Evolutionary conservation across 2,888 invertebrate species (phyloP), one percentile per base, ranked within the genome.

Genomic region (Drosophila emarginata): DNA sequence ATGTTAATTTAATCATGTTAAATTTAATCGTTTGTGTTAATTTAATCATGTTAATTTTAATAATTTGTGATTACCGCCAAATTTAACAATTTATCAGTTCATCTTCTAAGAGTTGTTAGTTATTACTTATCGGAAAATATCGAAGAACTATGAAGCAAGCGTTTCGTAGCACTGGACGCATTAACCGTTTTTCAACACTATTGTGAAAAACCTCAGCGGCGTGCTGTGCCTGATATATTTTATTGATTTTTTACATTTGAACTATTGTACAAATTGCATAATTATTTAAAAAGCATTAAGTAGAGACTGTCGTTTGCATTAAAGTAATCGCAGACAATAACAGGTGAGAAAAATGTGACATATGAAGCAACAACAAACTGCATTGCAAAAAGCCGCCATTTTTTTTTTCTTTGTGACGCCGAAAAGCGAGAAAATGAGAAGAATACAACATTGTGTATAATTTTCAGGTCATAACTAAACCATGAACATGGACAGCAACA

Each of bases 401-500:
- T 70, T 70, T 70, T 70, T 45, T 64, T 64, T 70, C 15, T 73
- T 70, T 39, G 54, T 54, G 68, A 68, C 61, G 67, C 67, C 70
- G 61, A 53, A 37, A 15, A 5, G 3, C 56, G 9, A 57, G 51
- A 18, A 52, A 28, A 36, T 39, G 23, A 59, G 7, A 57, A 39
- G 21, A 36, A 32, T n/a, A 9, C 15, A 37, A 45, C 36, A 14
- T 36, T 62, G 40, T 52, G 36, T 61, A 18, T 7, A n/a, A 51
- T n/a, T 58, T 51, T 5, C 60, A 60, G 51, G 32, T n/a, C 9
- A 4, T 9, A 15, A 5, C 4, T 14, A 18, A 32, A 32, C 21
- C 4, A 88, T 88, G 78, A 88, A 87, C 18, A 85, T 85, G 88
- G 84, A 85, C 15, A 57, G 75, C 2, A 52, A 67, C 14, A 78